Evolutionary conservation across 1,140 invertebrate genomes (phyloP), one percentile per base, ranked within the genome.

Genomic region (Drosophila sturtevanti): DNA sequence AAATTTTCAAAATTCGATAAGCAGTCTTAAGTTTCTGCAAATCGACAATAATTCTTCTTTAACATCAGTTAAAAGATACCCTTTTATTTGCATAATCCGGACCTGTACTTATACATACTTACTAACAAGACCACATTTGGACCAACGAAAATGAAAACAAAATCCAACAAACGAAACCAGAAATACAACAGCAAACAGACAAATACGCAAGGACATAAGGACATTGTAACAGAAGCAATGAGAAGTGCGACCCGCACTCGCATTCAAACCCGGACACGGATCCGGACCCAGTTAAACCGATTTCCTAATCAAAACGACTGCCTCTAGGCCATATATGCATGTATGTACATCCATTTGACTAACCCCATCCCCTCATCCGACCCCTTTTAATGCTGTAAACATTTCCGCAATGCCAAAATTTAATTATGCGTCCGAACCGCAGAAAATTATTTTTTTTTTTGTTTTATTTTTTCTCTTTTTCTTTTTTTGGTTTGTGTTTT

Each of bases 291-390:
- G 66, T 86, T 87, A 86, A 87, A 86, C 80, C 82, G 82, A 86
- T 86, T 86, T 86, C 81, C 84, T 79, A 87, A 86, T 86, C 82
- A 86, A 87, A 87, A 77, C 65, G 60, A 77, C 87, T 86, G 41
- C 41, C 41, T 18, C 18, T 48, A 21, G 41, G 41, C 41, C 34
- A 48, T 21, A 48, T 10, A 60, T 59, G 10, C 27, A 41, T 31
- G 54, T 14, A 22, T 31, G 48, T 68, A 60, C 9, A 48, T 48
- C 14, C 24, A 27, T 66, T 38, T 65, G 18, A 18, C n/a, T 56
- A 52, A 35, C 38, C 59, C 71, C 14, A 12, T 16, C 14, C 5
- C 5, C 4, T 4, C 6, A 14, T 7, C 9, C 11, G 10, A 37
- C 12, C 14, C 38, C 5, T n/a, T 48, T 35, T 21, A 34, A 34